Conservation (phyloP, 2,797 vertebrate species). For the Ciconia nigra region DNA sequence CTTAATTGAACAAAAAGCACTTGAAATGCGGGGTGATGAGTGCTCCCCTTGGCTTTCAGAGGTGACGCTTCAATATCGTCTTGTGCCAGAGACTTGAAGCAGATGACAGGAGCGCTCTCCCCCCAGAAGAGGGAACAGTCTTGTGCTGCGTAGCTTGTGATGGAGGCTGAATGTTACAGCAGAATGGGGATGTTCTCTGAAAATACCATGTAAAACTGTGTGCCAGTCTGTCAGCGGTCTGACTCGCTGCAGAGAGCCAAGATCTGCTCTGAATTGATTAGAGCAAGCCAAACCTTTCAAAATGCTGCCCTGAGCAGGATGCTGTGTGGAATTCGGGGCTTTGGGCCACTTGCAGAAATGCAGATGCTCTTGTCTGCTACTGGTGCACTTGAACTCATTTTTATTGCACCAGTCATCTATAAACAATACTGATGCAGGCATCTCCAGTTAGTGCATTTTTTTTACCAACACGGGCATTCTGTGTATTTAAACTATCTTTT, state of each 20-base stretch:
- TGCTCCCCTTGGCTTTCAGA: not conserved
- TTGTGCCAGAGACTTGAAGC: not conserved
- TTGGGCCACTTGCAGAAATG: not conserved
- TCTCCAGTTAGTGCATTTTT: not conserved
- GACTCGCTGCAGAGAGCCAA: not conserved
- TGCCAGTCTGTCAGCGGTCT: not conserved
- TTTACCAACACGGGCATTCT: not conserved
- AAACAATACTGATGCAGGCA: not conserved
- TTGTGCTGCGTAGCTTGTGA: not conserved
- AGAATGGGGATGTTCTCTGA: not conserved
- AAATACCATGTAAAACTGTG: not conserved
- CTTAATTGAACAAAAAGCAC: not conserved
- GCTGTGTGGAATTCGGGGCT: not conserved
- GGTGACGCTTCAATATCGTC: not conserved
- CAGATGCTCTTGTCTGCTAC: not conserved
- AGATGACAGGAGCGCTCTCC: not conserved
- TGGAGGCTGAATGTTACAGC: not conserved
- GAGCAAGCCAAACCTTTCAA: not conserved
- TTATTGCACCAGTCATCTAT: not conserved
- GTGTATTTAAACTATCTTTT: not conserved
- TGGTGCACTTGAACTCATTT: not conserved
- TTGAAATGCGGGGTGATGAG: not conserved
- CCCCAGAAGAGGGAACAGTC: not conserved
- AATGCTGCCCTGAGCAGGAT: not conserved
- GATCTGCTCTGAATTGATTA: not conserved